These are phyloP conservation scores for Rhinichthys osculus DNA, from an alignment of 2,797 vertebrate genomes.

Conservation along the genomic window DNA sequence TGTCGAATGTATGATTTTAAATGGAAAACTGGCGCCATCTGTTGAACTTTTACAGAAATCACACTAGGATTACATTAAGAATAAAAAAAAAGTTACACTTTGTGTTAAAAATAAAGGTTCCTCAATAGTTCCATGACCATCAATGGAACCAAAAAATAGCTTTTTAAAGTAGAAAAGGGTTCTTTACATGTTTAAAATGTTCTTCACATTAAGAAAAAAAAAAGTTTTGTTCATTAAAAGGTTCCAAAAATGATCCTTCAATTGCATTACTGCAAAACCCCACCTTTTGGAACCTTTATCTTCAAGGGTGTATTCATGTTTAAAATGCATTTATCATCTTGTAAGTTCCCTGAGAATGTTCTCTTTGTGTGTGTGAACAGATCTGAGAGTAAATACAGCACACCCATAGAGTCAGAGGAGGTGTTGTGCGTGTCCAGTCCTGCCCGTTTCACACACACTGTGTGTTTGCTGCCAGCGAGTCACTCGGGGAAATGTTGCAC, in stretches of 20 bases:
- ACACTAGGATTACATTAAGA: background rate
- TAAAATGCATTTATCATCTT: background rate
- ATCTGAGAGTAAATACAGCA: background rate
- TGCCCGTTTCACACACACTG: conserved; percentile 65
- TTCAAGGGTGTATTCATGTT: background rate
- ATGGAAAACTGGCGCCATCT: conserved; percentile 6
- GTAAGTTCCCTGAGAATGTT: background rate
- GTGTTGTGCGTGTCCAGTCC: conserved; percentile 72
- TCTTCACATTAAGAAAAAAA: background rate
- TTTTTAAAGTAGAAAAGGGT: background rate
- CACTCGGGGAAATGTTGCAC: conserved; percentile 33
- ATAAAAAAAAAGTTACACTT: background rate
- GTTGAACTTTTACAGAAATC: background rate
- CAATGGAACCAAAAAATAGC: background rate
- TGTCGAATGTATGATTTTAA: background rate
- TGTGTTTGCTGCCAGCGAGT: conserved; percentile 29
- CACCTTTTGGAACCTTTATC: background rate
- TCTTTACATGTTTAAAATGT: background rate
- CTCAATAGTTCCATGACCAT: background rate
- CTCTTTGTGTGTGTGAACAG: conserved; percentile 33
- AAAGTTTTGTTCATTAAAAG: background rate
- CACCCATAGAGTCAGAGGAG: background rate
- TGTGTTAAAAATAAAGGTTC: background rate
- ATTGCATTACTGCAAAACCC: background rate
- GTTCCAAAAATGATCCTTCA: background rate